Base-by-base conservation (phyloP, 2,888 invertebrate species). In the Beris chalybata region DNA sequence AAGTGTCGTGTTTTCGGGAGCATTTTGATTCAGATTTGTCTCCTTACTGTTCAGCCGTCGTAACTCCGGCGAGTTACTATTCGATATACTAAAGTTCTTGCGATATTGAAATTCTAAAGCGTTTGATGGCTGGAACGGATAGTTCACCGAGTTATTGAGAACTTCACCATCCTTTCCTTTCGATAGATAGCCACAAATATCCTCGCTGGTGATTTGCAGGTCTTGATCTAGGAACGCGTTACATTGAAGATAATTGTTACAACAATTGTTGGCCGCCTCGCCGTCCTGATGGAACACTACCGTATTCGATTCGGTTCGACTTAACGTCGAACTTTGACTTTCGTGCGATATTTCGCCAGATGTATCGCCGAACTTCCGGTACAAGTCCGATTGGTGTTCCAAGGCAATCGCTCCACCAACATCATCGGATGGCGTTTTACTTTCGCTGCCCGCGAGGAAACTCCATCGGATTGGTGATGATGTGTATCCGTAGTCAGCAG, bases 391-490 rank as follows among this genome's bases (percentile, higher is more conserved):
- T 11, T 61, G 61, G 22, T 52, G 50, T 12, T 45, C 32, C 11
- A 45, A 43, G 54, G 32, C 44, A 32, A 50, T 15, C 47, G 56
- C 65, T 52, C 50, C 69, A 12, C 69, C 70, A 29, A 76, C 76
- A 5, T 75, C 71, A 30, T 79, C 79, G 4, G 76, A 76, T 5
- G 78, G 76, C 0, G 79, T 77, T 44, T 78, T 77, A 54, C 72
- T 68, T 43, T 69, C 70, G 50, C 76, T 77, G 65, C 78, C 80
- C 55, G 80, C 79, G 44, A 80, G 70, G 67, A 80, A 81, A 57
- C 79, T 80, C 81, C 81, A 81, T 69, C 80, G 78, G 47, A 81
- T 80, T 56, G 81, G 80, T 38, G 81, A 81, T 4, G 81, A 79
- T 7, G 80, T 79, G 68, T 79, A 80, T 31, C 79, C 79, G 68